These are phyloP conservation scores for Danio albolineatus DNA, from an alignment of 2,797 vertebrate species.

Conservation along the genomic window DNA sequence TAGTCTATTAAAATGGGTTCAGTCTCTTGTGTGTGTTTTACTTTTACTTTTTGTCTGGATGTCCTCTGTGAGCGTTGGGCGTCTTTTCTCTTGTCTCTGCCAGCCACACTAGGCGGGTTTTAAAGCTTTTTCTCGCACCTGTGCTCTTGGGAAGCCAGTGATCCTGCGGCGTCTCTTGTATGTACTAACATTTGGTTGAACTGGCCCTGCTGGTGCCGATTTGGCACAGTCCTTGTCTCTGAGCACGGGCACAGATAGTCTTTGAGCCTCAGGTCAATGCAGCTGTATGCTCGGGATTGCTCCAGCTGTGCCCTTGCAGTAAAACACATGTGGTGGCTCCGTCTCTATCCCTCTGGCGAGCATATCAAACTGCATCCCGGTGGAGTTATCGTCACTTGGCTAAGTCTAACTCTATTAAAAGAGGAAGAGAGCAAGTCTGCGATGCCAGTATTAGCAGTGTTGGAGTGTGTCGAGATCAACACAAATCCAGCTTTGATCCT, in stretches of 20 bases:
- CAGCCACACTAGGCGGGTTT: not conserved
- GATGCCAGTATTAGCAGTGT: slow-evolving; percentile 49
- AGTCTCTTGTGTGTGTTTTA: slow-evolving; percentile 4
- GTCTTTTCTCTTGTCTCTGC: not conserved
- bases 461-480: slow-evolving; percentile 39
- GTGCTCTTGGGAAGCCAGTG: slow-evolving; percentile 17
- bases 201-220: slow-evolving; percentile 14
- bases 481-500: slow-evolving; percentile 56
- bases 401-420: slow-evolving; percentile 37
- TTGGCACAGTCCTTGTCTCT: slow-evolving; percentile 16
- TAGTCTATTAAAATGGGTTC: slow-evolving; percentile 8
- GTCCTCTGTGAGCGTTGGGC: slow-evolving; percentile 19
- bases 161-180: slow-evolving; percentile 1
- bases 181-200: slow-evolving; percentile 26
- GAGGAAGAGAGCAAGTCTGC: slow-evolving; percentile 14
- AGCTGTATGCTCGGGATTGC: slow-evolving; percentile 30
- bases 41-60: slow-evolving; percentile 21
- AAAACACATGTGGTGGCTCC: slow-evolving; percentile 35
- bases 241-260: slow-evolving; percentile 23
- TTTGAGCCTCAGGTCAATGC: slow-evolving; percentile 39
- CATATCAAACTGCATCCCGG: slow-evolving; percentile 23
- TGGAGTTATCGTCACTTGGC: slow-evolving; percentile 29
- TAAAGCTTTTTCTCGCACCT: slow-evolving; percentile 27
- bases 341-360: slow-evolving; percentile 7
- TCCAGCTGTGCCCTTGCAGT: slow-evolving; percentile 30